A percentile compares a stretch with the other conserved stretches of the same genome.
Conservation (phyloP, 2,888 invertebrate species). For the Phalera bucephala region DNA sequence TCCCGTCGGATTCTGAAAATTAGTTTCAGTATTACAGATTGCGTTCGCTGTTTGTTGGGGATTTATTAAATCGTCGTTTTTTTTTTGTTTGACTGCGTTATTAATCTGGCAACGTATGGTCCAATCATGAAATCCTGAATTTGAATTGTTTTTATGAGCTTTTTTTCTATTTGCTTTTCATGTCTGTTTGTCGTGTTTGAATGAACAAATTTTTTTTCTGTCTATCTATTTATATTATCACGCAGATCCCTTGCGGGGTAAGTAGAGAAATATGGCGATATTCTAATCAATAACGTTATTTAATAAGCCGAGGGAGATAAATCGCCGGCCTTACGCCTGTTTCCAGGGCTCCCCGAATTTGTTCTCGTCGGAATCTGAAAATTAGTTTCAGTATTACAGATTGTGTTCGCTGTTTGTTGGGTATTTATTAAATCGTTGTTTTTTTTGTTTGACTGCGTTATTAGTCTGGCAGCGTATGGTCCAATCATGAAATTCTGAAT, state of each 20-base stretch:
- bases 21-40: constrained; percentile 17
- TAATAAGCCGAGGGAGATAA: constrained; percentile 34
- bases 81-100: background rate
- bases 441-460: too few relatives aligned
- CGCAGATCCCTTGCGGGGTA: too few relatives aligned
- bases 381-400: constrained; percentile 24
- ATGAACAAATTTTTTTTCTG: too few relatives aligned
- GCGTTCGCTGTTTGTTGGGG: background rate
- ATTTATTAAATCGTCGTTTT: constrained; percentile 1
- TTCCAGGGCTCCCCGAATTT: constrained; percentile 34
- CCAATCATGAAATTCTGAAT: too few relatives aligned
- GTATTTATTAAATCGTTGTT: background rate
- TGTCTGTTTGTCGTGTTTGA: too few relatives aligned
- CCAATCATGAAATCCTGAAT: too few relatives aligned
- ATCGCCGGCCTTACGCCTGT: constrained; percentile 21
- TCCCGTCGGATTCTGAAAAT: constrained; percentile 39
- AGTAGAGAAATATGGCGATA: background rate
- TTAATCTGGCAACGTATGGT: too few relatives aligned
- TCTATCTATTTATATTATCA: too few relatives aligned
- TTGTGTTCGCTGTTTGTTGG: background rate
- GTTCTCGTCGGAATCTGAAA: constrained; percentile 37
- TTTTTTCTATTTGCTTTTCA: too few relatives aligned
- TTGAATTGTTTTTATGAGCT: too few relatives aligned
- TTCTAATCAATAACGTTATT: constrained; percentile 31
- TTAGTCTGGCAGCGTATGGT: too few relatives aligned